Evolutionary conservation across 1,140 invertebrate species (phyloP), one percentile per base, ranked within the genome.

Genomic region (Venturia canescens): DNA sequence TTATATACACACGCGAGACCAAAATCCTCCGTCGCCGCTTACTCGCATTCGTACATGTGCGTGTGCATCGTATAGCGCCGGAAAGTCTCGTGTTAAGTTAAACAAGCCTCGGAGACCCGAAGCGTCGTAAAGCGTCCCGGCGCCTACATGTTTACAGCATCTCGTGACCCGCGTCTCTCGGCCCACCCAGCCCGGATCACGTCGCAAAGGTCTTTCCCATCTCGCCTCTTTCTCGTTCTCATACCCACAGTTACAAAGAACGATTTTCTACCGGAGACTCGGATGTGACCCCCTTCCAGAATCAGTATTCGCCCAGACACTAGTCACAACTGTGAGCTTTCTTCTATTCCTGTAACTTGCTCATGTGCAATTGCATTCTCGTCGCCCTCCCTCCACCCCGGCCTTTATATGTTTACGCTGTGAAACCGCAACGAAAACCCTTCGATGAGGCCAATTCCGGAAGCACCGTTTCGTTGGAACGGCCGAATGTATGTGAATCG

Each of bases 61-160:
- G 82, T 80, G 80, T 76, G 78, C 83, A 77, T 79, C 69, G 66
- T 80, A 83, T 86, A 88, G 84, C 86, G 87, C 84, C 85, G 87
- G 88, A 87, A 86, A 89, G 86, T 89, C 82, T 85, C 84, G 83
- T 63, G 85, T 83, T 89, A 88, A 90, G 85, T 88, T 91, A 90
- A 91, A 90, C 89, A 90, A 84, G 50, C 81, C 74, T 83, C 85
- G 83, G 77, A 83, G 84, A 83, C 82, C 80, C 87, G 86, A 88
- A 86, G 88, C 67, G 66, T 91, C 89, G 88, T 91, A 90, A 91
- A 91, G 90, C 90, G 89, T 86, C 88, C 86, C 87, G 90, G 90
- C 90, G 90, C 90, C 90, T 90, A 80, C 80, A 83, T 90, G 89
- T 91, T 91, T 91, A 91, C 88, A 87, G 71, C 84, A 77, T 77